Evolutionary conservation across 2,888 invertebrate species (phyloP).

Genomic region (Ectemnius lituratus): DNA sequence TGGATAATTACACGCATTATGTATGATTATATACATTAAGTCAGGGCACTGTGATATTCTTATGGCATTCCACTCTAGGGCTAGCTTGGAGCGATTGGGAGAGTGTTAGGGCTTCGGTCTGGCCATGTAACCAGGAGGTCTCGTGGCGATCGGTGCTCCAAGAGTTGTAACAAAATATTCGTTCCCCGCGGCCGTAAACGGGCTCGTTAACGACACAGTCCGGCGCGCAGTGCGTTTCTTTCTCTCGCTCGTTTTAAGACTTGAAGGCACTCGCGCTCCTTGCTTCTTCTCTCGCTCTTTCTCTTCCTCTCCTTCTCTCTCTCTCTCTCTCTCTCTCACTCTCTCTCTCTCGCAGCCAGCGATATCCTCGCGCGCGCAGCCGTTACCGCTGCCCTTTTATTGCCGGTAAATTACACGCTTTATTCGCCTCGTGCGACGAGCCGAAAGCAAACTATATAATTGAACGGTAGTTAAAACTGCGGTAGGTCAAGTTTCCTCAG

Average conservation of each 20-base stretch:
- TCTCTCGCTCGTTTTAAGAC: not conserved
- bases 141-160: too few relatives aligned
- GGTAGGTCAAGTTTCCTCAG: slow-evolving; percentile 67
- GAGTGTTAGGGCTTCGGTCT: too few relatives aligned
- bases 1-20: slow-evolving; percentile 43
- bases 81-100: too few relatives aligned
- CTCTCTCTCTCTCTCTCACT: slow-evolving; percentile 44
- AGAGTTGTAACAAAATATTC: slow-evolving; percentile 74
- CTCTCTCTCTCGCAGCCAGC: slow-evolving; percentile 25
- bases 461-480: slow-evolving; percentile 70
- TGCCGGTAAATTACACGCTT: slow-evolving; percentile 75
- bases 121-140: not conserved
- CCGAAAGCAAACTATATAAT: slow-evolving; percentile 70
- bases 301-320: slow-evolving; percentile 40
- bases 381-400: slow-evolving; percentile 71
- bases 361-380: slow-evolving; percentile 50
- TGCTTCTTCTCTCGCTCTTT: slow-evolving; percentile 32
- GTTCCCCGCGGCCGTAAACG: slow-evolving; percentile 74
- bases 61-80: too few relatives aligned
- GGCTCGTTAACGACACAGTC: slow-evolving; percentile 74
- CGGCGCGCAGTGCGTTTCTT: not conserved
- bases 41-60: too few relatives aligned
- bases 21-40: slow-evolving; percentile 48
- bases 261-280: slow-evolving; percentile 11
- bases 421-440: slow-evolving; percentile 70